Percentiles rank a stretch among this genome's conserved stretches.
phyloP scores from a whole-genome alignment of 2,797 vertebrate genomes.

The Pangasius djambal region DNA sequence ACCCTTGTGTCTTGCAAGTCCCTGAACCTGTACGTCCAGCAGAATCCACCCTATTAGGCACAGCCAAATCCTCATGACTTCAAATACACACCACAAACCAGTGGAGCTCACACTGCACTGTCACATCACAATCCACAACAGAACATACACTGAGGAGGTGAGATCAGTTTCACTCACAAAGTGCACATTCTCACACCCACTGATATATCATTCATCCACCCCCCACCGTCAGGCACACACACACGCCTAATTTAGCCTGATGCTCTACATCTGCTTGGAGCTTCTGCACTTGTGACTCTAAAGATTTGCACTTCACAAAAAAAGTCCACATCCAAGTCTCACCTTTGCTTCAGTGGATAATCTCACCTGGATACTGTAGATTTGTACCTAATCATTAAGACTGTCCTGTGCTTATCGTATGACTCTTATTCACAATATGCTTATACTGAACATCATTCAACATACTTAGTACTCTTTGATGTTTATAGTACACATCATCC shows the following conservation, averaged over 20 bases:
- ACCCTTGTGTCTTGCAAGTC: constrained; percentile 54
- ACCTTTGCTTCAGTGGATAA: background rate
- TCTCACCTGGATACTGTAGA: background rate
- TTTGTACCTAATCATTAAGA: background rate
- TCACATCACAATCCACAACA: constrained; percentile 69
- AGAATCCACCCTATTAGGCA: constrained; percentile 67
- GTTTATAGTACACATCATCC: background rate
- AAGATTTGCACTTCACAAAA: background rate
- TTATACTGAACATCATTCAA: background rate
- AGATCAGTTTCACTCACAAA: constrained; percentile 34
- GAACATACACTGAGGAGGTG: constrained; percentile 55
- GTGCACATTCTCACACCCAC: constrained; percentile 44
- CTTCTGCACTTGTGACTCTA: background rate
- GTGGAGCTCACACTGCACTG: constrained; percentile 46
- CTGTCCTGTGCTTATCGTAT: background rate
- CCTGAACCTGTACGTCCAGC: constrained; percentile 64
- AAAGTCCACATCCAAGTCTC: background rate
- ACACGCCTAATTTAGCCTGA: background rate
- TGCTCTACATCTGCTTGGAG: background rate
- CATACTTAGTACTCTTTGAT: background rate
- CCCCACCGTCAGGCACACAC: constrained; percentile 21
- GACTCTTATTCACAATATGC: background rate
- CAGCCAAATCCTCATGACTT: constrained; percentile 56
- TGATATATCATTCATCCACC: constrained; percentile 24
- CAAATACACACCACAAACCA: constrained; percentile 42